Percentiles rank a stretch among this genome's conserved stretches.
phyloP scores from a whole-genome alignment of 2,113 vertebrate species.

The Irena cyanogastra region DNA sequence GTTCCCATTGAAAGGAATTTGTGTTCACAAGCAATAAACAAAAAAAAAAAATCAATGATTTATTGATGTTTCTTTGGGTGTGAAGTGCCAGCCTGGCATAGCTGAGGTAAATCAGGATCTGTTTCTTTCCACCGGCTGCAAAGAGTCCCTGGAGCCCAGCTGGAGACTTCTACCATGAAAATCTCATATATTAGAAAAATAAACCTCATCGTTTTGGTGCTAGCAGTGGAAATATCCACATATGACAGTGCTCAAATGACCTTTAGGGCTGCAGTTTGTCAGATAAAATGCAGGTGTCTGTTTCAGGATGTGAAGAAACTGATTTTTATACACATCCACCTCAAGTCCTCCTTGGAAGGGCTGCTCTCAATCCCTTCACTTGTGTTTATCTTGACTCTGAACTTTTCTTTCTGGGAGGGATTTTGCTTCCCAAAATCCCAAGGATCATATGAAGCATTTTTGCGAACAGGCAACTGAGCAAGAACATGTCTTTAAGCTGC shows the following conservation, averaged over 20 bases:
- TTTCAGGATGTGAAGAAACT: neutral
- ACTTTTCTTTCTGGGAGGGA: neutral
- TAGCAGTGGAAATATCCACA: neutral
- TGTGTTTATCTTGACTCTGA: neutral
- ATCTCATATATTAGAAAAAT: neutral
- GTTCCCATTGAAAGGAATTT: neutral
- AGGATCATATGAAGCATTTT: neutral
- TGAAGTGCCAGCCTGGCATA: neutral
- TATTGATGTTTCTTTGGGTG: neutral
- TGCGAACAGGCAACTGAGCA: no score
- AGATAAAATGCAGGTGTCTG: neutral
- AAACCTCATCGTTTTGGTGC: neutral
- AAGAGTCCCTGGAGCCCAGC: neutral
- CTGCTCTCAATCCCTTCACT: neutral
- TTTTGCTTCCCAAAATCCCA: neutral
- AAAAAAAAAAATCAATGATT: neutral
- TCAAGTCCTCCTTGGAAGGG: no score
- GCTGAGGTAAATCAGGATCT: neutral
- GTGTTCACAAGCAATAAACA: neutral
- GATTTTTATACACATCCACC: neutral
- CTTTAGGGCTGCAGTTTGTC: neutral
- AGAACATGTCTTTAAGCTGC: fast-evolving
- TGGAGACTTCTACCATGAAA: neutral
- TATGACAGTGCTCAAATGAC: neutral
- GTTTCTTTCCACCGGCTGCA: neutral